Base-by-base conservation (phyloP, 2,797 vertebrate species). In the Fringilla coelebs region DNA sequence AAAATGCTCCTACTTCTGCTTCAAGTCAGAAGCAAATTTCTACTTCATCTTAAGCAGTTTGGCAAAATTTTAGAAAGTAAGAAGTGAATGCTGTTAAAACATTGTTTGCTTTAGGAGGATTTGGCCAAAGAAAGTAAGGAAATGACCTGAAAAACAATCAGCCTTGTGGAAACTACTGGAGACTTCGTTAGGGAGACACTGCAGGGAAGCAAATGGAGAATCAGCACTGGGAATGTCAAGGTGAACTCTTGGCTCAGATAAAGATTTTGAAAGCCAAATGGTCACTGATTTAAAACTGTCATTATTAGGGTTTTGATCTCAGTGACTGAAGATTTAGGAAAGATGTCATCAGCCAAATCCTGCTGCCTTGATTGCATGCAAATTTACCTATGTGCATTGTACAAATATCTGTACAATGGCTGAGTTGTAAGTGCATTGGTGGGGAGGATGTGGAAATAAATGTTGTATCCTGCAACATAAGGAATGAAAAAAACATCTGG, bases 91-190 rank as follows among this genome's bases (percentile, higher is more conserved):
- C 40, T 78, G 10, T 81, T 80, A 66, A 91, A 78, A 87, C 55
- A 52, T 55, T 62, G 58, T 81, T 96, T 93, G 36, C 51, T 82
- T 84, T 90, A 43, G 76, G 66, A 87, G 68, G 32, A 73, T 88
- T 91, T 95, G 86, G 77, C 71, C 29, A 17, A 89, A 52, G n/a
- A 67, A 73, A 49, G 77, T 76, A 82, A 91, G 63, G 83, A 91
- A 90, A 75, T 84, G 5, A 91, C 70, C 71, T 90, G 85, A 86
- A 88, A 94, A 94, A n/a, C 66, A 72, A 7, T 84, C 91, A 91
- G n/a, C 54, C 54, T 40, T 73, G 40, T 93, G 85, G 85, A 94
- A 86, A 78, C 49, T 91, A 34, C 72, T 85, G 65, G 68, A 85
- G 87, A 28, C 89, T 89, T 90, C 71, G 46, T 93, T 80, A 88